Evolutionary conservation across 2,888 invertebrate genomes (phyloP).

Genomic region (Phytoseiulus persimilis): DNA sequence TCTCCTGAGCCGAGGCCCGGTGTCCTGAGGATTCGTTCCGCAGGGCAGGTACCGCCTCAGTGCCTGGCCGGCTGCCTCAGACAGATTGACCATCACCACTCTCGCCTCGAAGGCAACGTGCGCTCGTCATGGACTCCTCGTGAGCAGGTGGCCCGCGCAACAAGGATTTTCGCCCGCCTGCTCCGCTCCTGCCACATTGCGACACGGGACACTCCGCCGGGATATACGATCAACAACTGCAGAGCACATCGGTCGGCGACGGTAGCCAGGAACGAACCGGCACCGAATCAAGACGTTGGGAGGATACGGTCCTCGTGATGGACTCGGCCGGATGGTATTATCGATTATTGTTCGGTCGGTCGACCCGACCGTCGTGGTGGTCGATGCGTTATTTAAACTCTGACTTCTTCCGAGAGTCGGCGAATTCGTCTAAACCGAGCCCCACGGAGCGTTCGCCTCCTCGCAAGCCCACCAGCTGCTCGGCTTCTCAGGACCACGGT

Average conservation of each 20-base stretch:
- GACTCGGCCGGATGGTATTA: neutral
- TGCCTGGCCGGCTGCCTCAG: neutral
- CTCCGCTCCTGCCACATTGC: neutral
- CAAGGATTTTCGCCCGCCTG: neutral
- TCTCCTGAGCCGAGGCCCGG: neutral
- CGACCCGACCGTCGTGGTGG: neutral
- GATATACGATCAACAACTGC: neutral
- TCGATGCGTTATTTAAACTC: neutral
- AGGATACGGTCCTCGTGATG: neutral
- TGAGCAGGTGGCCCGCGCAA: neutral
- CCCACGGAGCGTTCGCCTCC: neutral
- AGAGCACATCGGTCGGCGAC: neutral
- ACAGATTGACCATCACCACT: neutral
- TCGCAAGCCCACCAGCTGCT: constrained; percentile 11
- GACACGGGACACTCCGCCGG: neutral
- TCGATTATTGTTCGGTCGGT: neutral
- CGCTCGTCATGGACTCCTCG: neutral
- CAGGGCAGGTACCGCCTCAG: neutral
- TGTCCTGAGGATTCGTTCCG: neutral
- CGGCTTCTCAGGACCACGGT: constrained; percentile 23
- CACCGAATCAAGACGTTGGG: neutral
- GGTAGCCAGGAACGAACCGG: neutral
- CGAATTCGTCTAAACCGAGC: neutral
- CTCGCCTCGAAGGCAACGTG: neutral
- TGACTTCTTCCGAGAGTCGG: neutral